Evolutionary conservation across 2,797 vertebrate genomes (phyloP), one percentile per base, ranked within the genome.

Genomic region (Pangasius macronema): DNA sequence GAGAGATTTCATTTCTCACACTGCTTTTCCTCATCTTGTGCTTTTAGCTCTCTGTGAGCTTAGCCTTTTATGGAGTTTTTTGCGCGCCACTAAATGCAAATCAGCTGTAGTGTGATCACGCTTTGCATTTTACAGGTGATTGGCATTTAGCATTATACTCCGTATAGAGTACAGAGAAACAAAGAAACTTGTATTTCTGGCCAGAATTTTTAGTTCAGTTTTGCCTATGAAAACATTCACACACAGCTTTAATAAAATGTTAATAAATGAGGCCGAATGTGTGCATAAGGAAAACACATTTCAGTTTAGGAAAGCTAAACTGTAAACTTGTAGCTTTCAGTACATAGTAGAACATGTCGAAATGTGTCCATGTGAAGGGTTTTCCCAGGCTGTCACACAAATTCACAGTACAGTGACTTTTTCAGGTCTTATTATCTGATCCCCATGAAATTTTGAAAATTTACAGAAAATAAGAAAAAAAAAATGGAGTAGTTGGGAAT

Each of bases 331-430:
- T 27, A 5, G 42, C 49, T 14, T 75, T 75, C 72, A 6, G 72
- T 6, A 27, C 46, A 6, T 14, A 49, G 16, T 36, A 70, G 1
- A 33, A 73, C 46, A 75, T 49, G 2, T 75, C 27, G 9, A 53
- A 51, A 53, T 30, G 9, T 53, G 27, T 53, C 27, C 27, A 33
- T 53, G 49, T 22, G 20, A 33, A 11, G 49, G 51, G 75, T 55
- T 77, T 77, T 55, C 30, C 51, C 75, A 81, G 33, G 77, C 53
- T 2, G 20, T 81, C 55, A 61, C 33, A 81, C 27, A 65, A 82
- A 49, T 46, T 49, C 42, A 67, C 46, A 67, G 18, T 30, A 49
- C 27, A 65, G 20, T 49, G 3, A 20, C 1, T 30, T 61, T 27
- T 63, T 46, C 39, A 63, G 57, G 36, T n/a, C 39, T 46, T 49